Evolutionary conservation across 2,797 vertebrate genomes (phyloP), one percentile per base, ranked within the genome.

Genomic region (Oreochromis mossambicus): DNA sequence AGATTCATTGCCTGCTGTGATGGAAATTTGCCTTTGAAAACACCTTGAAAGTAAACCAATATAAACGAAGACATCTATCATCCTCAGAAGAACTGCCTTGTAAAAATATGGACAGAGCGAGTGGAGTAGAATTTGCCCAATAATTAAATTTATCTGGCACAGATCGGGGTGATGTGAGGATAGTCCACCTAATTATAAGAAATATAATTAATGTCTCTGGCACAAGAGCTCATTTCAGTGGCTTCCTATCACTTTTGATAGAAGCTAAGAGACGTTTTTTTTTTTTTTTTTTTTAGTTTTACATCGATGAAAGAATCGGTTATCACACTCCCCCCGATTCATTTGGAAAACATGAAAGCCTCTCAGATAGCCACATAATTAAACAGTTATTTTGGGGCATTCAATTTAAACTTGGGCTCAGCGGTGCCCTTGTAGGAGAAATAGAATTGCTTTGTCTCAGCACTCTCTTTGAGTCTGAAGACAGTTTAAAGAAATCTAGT

Each of bases 271-370:
- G 52, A 78, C 79, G 38, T 86, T 87, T 90, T 61, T 61, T 84
- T 66, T 79, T 55, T 24, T 24, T 24, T 24, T 24, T 24, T 15
- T 68, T 36, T 70, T 51, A 79, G 88, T 83, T 89, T 86, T 89
- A 79, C 89, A 92, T 94, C 83, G 58, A 88, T 92, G 91, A 90
- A 93, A 94, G 91, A 90, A 91, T 82, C 50, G 58, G 92, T 95
- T 95, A 95, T 95, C 92, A 19, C 82, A 43, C 83, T 87, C 63
- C 11, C 63, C 78, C 70, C 79, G 83, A 93, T 93, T 93, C 91
- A 92, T 93, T 94, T 89, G 85, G 88, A 91, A 93, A 94, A 96
- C 93, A 94, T 94, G 92, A 96, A 96, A 95, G 92, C 88, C 87
- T 89, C 90, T 87, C 79, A 48, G 93, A 95, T 94, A 94, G 91